Evolutionary conservation across 2,113 vertebrate species (phyloP).

Genomic region (Trichomycterus rosablanca): DNA sequence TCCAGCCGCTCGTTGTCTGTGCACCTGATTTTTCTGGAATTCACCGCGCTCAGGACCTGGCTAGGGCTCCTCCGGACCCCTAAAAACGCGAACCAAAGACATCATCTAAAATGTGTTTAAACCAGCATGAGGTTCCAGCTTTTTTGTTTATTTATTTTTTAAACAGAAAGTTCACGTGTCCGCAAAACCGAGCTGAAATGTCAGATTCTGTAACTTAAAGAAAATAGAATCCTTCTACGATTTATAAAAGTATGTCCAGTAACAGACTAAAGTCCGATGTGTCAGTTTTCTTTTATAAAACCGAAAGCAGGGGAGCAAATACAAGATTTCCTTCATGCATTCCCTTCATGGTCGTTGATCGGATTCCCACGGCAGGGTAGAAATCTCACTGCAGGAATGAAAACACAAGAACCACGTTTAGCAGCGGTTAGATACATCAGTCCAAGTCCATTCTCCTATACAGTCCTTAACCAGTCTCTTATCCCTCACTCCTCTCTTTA

Average conservation of each 20-base stretch:
- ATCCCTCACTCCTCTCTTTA: slow-evolving; percentile 39
- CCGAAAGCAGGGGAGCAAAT: slow-evolving; percentile 35
- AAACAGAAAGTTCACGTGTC: slow-evolving; percentile 66
- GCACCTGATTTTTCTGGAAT: slow-evolving; percentile 74
- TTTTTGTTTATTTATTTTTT: slow-evolving; percentile 65
- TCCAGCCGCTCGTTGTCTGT: slow-evolving; percentile 63
- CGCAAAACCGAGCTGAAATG: too few relatives aligned
- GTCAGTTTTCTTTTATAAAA: too few relatives aligned
- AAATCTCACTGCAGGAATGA: slow-evolving; percentile 64
- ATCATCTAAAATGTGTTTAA: slow-evolving; percentile 69
- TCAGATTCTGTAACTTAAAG: too few relatives aligned
- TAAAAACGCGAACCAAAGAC: slow-evolving; percentile 70
- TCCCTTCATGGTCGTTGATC: slow-evolving; percentile 57
- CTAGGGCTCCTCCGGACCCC: slow-evolving; percentile 54
- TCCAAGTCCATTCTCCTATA: slow-evolving; percentile 54
- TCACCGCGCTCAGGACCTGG: slow-evolving; percentile 56
- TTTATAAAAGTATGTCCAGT: too few relatives aligned
- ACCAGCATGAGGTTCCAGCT: slow-evolving; percentile 68
- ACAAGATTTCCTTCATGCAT: slow-evolving; percentile 40
- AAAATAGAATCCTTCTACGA: slow-evolving; percentile 40
- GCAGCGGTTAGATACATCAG: slow-evolving; percentile 74
- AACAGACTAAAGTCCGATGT: slow-evolving; percentile 54
- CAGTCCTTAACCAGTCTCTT: slow-evolving; percentile 23
- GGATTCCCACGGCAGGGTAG: slow-evolving; percentile 57
- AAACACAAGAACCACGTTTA: slow-evolving; percentile 66